Evolutionary conservation across 2,797 vertebrate species (phyloP).

Genomic region (Denticeps clupeoides): DNA sequence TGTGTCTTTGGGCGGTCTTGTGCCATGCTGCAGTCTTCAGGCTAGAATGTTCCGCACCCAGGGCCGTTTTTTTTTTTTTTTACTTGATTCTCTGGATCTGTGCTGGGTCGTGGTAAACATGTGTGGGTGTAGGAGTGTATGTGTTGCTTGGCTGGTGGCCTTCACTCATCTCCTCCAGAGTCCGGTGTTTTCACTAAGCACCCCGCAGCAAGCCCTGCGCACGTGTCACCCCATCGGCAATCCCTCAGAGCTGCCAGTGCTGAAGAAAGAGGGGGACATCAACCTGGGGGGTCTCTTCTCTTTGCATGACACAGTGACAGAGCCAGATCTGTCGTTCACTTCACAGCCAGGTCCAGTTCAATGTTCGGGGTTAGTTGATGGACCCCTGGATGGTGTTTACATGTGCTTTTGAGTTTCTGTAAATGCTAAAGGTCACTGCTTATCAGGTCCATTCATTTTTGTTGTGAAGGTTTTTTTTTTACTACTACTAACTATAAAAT

Average conservation of each 20-base stretch:
- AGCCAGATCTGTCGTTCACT: conserved; percentile 43
- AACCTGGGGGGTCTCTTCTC: conserved; percentile 64
- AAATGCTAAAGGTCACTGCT: not conserved
- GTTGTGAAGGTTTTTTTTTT: not conserved
- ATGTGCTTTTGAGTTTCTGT: not conserved
- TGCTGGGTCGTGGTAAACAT: too few species aligned
- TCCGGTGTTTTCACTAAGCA: conserved; percentile 21
- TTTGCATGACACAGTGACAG: conserved; percentile 56
- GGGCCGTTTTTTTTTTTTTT: too few species aligned
- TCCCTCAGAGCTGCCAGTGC: conserved; percentile 37
- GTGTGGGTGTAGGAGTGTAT: not conserved
- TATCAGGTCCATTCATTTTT: not conserved
- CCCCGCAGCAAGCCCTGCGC: conserved; percentile 26
- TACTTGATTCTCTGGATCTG: not conserved
- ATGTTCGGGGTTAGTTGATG: conserved; percentile 50
- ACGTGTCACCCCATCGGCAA: conserved; percentile 41
- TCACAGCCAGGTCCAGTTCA: conserved; percentile 37
- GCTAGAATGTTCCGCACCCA: too few species aligned
- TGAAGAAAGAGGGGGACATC: conserved; percentile 55
- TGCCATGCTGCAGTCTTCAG: too few species aligned
- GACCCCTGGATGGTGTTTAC: not conserved
- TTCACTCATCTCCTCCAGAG: not conserved
- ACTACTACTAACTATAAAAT: not conserved
- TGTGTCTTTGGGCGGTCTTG: too few species aligned
- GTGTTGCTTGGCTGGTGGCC: not conserved